Percentiles rank a stretch among this genome's conserved stretches.
Evolutionary conservation across 1,140 invertebrate species (phyloP).

Genomic region (Globodera rostochiensis): DNA sequence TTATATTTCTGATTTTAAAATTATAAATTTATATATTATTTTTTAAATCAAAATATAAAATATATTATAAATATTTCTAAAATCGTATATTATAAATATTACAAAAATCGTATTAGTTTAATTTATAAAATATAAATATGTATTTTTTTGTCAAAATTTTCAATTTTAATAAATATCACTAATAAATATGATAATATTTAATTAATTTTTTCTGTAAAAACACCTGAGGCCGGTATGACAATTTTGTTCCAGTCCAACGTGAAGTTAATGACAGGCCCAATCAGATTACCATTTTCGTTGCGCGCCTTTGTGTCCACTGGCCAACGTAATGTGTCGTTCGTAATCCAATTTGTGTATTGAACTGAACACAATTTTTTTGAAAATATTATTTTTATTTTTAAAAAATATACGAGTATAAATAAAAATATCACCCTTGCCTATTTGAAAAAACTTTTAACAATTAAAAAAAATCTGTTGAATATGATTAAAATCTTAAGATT

Average conservation of each 20-base stretch:
- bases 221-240: slow-evolving; percentile 15
- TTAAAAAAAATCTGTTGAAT: background rate
- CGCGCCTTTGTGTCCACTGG: slow-evolving; percentile 6
- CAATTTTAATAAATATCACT: background rate
- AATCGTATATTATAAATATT: too few species aligned
- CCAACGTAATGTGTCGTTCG: slow-evolving; percentile 24
- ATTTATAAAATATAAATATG: background rate
- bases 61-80: too few species aligned
- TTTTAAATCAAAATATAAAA: too few species aligned
- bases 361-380: background rate
- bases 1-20: too few species aligned
- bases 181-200: background rate
- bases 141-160: background rate
- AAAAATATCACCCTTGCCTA: too few species aligned
- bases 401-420: too few species aligned
- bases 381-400: background rate
- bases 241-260: slow-evolving; percentile 32
- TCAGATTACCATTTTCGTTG: slow-evolving; percentile 3
- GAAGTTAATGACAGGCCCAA: slow-evolving; percentile 23
- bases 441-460: background rate
- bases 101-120: too few species aligned
- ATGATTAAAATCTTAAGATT: too few species aligned
- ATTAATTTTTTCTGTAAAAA: background rate
- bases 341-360: slow-evolving; percentile 24
- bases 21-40: too few species aligned